Evolutionary conservation across 2,113 vertebrate species (phyloP), one percentile per base, ranked within the genome.

Genomic region (Diphyllodes magnificus): DNA sequence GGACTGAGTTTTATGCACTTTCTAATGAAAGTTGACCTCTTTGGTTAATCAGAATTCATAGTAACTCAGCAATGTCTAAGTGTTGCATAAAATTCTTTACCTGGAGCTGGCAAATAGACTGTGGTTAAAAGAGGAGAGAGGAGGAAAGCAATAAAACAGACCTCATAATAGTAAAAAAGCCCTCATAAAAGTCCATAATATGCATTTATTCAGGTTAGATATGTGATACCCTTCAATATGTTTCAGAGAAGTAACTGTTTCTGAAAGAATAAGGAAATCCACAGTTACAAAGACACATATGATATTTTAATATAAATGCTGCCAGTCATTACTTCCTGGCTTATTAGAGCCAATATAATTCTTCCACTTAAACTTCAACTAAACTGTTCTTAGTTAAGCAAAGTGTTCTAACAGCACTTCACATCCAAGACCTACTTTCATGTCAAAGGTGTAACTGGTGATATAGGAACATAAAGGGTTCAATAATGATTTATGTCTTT

Each of bases 41-140:
- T 85, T 82, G 70, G 42, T 91, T 96, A 96, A 94, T 97, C 79
- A 93, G 71, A 97, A 97, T 94, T 94, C 87, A 88, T 25, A 64
- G 69, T 80, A 92, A 97, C 4, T 21, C 87, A 92, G 61, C 70
- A 51, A 60, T 82, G 39, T 79, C 78, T 89, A 72, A 92, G 33
- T 33, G 66, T 53, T 93, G 70, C 57, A 86, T 87, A 83, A 95
- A 96, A 88, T 37, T 53, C 45, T 42, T 81, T 83, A 84, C 73
- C 75, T 95, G 82, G 85, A 93, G 51, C 82, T 87, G 82, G 37
- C 21, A 82, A 92, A 89, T 56, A 75, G 39, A 49, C 45, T 57
- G 60, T 82, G 54, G 42, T 50, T 68, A 72, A 78, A 89, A 86
- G 73, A 75, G 20, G 10, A 80, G 31, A 37, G 45, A 24, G 60